Evolutionary conservation across 2,113 vertebrate species (phyloP).

Genomic region (Solenodon paradoxus): DNA sequence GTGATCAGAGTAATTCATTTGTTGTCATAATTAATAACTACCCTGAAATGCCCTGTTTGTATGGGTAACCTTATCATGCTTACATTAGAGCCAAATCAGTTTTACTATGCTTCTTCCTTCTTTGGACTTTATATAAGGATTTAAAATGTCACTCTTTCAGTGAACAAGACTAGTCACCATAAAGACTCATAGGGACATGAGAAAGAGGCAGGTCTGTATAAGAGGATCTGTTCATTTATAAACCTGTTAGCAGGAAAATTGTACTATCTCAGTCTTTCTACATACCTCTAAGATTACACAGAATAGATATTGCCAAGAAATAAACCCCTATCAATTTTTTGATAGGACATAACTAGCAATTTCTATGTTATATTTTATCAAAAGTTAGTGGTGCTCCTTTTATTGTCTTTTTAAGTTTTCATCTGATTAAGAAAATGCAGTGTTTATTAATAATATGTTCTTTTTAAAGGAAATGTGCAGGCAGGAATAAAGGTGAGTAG

Average conservation of each 20-base stretch:
- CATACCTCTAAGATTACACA: not conserved
- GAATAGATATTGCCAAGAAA: not conserved
- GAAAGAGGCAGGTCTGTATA: not conserved
- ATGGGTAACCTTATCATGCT: not conserved
- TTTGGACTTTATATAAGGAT: not conserved
- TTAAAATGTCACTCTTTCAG: not conserved
- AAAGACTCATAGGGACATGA: not conserved
- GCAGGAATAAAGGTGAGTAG: too few relatives aligned
- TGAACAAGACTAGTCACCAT: not conserved
- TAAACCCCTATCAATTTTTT: not conserved
- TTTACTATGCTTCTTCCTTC: not conserved
- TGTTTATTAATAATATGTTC: not conserved
- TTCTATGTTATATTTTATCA: not conserved
- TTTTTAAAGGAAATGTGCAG: not conserved
- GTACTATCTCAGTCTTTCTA: not conserved
- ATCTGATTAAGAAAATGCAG: not conserved
- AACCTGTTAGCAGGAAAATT: not conserved
- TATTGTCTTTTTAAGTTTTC: not conserved
- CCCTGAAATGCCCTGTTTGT: not conserved
- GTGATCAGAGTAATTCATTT: not conserved
- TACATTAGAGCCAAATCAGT: not conserved
- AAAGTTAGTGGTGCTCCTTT: not conserved
- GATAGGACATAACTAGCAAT: not conserved
- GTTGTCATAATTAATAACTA: not conserved
- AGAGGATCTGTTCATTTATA: not conserved